Evolutionary conservation across 2,113 vertebrate species (phyloP), one percentile per base, ranked within the genome.

Genomic region (Casuarius casuarius): DNA sequence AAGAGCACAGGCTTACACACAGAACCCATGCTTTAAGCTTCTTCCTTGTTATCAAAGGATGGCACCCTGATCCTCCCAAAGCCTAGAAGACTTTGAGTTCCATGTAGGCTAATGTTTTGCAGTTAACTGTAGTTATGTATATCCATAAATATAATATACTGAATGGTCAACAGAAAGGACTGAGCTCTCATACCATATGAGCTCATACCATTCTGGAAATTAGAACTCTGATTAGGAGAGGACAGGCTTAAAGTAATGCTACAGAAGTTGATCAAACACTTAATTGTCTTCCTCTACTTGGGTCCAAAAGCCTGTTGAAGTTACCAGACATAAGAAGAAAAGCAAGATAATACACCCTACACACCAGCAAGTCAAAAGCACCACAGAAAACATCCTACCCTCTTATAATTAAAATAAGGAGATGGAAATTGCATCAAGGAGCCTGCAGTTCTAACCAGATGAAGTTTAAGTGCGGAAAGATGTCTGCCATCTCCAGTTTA

Each of bases 391-490:
- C 46, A 78, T 10, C 9, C 38, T 82, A 68, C 22, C 4, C 16
- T 46, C 38, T 5, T 21, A 11, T 33, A 78, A 94, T 51, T 70
- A 48, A 74, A 93, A 79, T 20, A 49, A 80, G 61, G 29, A 84
- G 22, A 77, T 26, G 18, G 29, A 87, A 81, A 65, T 71, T 68
- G 17, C 78, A 71, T 20, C 5, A 63, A 38, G 73, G 23, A 90
- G n/a, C 81, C 42, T 74, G 26, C 23, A 61, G 22, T 84, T 96
- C 65, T 40, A 28, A 79, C 70, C 51, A 84, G 67, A 40, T 29
- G 31, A 52, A 54, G 86, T 95, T 95, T 87, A 94, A 94, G 94
- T 72, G 81, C 44, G 35, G 35, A 86, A 91, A 93, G 48, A 44
- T 61, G 73, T 48, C 71, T 89, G 35, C 67, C 63, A 79, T 59